phyloP scores from a whole-genome alignment of 2,888 invertebrate species.

The Geotrupes spiniger region DNA sequence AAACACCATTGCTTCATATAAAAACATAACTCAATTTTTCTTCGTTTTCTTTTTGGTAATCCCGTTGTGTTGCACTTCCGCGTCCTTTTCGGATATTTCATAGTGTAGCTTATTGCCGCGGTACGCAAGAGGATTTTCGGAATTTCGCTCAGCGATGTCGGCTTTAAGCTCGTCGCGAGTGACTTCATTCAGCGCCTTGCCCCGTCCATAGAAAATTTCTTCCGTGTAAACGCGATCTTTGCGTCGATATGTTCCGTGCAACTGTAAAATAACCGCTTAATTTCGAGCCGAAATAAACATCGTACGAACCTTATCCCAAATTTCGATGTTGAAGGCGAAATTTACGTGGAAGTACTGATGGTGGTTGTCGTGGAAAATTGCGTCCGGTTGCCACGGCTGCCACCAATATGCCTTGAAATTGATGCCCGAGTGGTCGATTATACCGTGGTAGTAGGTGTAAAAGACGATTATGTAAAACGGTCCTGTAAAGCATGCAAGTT shows the following conservation, averaged over 20 bases:
- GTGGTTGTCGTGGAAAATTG: slow-evolving; percentile 74
- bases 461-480: slow-evolving; percentile 49
- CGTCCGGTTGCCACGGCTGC: slow-evolving; percentile 75
- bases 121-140: slow-evolving; percentile 54
- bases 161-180: slow-evolving; percentile 53
- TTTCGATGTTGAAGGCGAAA: slow-evolving; percentile 67
- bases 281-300: not conserved
- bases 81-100: slow-evolving; percentile 33
- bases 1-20: no score
- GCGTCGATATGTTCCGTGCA: slow-evolving; percentile 66
- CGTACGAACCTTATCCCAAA: slow-evolving; percentile 64
- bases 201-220: slow-evolving; percentile 61
- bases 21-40: no score
- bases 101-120: slow-evolving; percentile 44
- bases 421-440: slow-evolving; percentile 73
- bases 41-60: no score
- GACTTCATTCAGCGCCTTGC: slow-evolving; percentile 53
- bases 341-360: slow-evolving; percentile 78
- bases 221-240: slow-evolving; percentile 65
- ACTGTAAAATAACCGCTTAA: slow-evolving; percentile 46
- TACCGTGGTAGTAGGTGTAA: slow-evolving; percentile 71
- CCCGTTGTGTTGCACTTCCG: slow-evolving; percentile 13
- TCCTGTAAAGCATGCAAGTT: slow-evolving; percentile 45
- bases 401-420: slow-evolving; percentile 71
- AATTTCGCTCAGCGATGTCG: slow-evolving; percentile 49